These are phyloP conservation scores for human (Homo sapiens) DNA, from an alignment of 2,113 vertebrate genomes.

Conservation along the genomic window GRCh38 chr1:233801501-233802000, in stretches of 20 bases:
- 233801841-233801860: neutral
- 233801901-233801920: neutral
- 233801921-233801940: neutral
- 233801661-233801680: neutral
- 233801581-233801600: neutral
- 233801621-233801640: neutral
- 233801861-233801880: neutral
- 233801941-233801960: accelerated
- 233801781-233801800: neutral
- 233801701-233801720: neutral
- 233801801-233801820: neutral
- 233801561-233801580: neutral
- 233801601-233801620: neutral
- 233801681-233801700: neutral
- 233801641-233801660: neutral
- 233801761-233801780: conserved; percentile 54
- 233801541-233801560: neutral
- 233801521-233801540: neutral
- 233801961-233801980: neutral
- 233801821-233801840: neutral
- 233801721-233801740: neutral
- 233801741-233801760: neutral
- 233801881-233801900: neutral
- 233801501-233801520: neutral
- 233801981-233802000: neutral